Evolutionary conservation across 2,888 invertebrate species (phyloP).

Genomic region (Hyposoter dolosus): DNA sequence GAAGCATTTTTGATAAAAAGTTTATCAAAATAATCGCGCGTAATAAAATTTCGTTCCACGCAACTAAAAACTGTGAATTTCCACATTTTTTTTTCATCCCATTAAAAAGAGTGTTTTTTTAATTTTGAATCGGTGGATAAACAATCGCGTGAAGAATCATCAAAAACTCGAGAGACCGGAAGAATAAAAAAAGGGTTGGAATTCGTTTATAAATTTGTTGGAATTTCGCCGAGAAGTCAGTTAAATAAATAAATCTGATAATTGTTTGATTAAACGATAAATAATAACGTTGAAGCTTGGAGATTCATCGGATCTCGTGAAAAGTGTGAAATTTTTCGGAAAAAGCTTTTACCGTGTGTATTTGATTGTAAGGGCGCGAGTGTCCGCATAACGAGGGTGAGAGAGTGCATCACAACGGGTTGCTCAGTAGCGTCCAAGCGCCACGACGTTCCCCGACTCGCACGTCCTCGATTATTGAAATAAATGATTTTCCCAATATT

Average conservation of each 20-base stretch:
- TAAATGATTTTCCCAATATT: neutral
- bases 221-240: neutral
- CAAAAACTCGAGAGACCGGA: neutral
- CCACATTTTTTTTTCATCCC: neutral
- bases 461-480: neutral
- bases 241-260: neutral
- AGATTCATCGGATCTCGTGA: neutral
- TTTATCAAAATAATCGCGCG: neutral
- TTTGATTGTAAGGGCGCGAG: constrained; percentile 41
- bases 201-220: neutral
- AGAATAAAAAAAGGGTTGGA: neutral
- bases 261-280: neutral
- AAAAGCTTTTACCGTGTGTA: constrained; percentile 1
- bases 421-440: constrained; percentile 40
- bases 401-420: constrained; percentile 34
- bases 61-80: neutral
- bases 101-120: neutral
- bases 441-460: neutral
- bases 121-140: neutral
- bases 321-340: constrained; percentile 18
- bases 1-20: neutral
- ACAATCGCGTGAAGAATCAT: neutral
- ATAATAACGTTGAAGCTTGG: neutral
- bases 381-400: constrained; percentile 45
- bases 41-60: neutral